Base-by-base conservation (phyloP, 1,140 invertebrate genomes). In the Notospermus geniculatus region DNA sequence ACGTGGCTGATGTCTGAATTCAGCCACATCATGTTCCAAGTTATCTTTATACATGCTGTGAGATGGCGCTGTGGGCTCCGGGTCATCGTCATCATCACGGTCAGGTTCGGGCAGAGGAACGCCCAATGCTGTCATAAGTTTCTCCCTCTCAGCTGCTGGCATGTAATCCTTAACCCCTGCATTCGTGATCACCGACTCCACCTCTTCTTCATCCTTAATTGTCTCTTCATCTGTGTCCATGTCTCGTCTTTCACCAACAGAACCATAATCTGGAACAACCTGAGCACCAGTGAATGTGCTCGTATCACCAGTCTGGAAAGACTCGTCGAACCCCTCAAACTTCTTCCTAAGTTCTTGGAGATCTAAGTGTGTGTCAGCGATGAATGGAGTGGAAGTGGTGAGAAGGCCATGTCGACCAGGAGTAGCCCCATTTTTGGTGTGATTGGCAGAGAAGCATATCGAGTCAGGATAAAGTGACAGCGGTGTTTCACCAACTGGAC, bases 91-190 rank as follows among this genome's bases (percentile, higher is more conserved):
- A 13, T 43, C 39, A 19, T 13, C 39, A 13, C 39, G n/a, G 9
- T 50, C 19, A 36, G 32, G 32, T 36, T 36, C 32, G 4, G 5
- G 32, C 5, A 15, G 32, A 7, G 4, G 32, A 15, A 36, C 32
- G 15, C 32, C 32, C 32, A 36, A 36, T 15, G 4, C 5, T 36
- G 32, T 36, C 46, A 50, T 19, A 5, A 50, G 46, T 50, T 50
- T 50, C 46, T 50, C 46, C n/a, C 46, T 19, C 46, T 50, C 46
- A 27, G 5, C n/a, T 27, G 46, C 46, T n/a, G 46, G 46, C n/a
- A 50, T 27, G n/a, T 50, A 50, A 27, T 50, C 46, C 9, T 27
- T 5, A 27, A 50, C 46, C 4, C 46, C 46, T 5, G 46, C 46
- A 5, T 50, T 50, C n/a, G 46, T 50, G 46, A 50, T 27, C 19